A percentile compares a stretch with the other conserved stretches of the same genome.
Evolutionary conservation across 1,140 invertebrate genomes (phyloP).

Genomic region (Solen grandis): DNA sequence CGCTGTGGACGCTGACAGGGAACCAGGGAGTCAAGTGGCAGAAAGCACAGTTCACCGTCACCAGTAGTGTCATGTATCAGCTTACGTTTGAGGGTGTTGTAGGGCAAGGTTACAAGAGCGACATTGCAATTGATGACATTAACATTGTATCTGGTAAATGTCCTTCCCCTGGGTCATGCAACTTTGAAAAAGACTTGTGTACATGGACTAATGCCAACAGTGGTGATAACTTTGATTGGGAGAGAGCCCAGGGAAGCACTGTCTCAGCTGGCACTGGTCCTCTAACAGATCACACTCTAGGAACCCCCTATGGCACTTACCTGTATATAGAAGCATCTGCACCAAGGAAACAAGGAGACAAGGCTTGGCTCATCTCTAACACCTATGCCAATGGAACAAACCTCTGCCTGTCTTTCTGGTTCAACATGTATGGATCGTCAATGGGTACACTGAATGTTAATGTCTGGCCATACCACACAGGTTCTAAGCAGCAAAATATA

Average conservation of each 20-base stretch:
- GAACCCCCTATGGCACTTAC: conserved; percentile 73
- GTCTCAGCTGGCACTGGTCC: conserved; percentile 66
- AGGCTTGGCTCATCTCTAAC: conserved; percentile 68
- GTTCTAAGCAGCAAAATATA: conserved; percentile 40
- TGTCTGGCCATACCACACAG: conserved; percentile 24
- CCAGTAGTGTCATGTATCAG: conserved; percentile 53
- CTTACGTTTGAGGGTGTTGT: conserved; percentile 71
- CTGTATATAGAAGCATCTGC: conserved; percentile 75
- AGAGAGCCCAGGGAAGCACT: conserved; percentile 64
- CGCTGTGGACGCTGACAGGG: conserved; percentile 64
- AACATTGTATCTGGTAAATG: conserved; percentile 56
- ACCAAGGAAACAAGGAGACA: conserved; percentile 69
- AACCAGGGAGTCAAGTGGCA: conserved; percentile 69
- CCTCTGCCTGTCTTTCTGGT: conserved; percentile 84
- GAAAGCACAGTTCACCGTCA: conserved; percentile 59
- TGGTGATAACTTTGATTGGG: conserved; percentile 78
- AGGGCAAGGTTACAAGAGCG: conserved; percentile 62
- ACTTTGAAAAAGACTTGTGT: conserved; percentile 78
- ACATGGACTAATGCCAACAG: conserved; percentile 64
- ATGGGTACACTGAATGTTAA: conserved; percentile 72
- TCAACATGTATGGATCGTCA: conserved; percentile 87
- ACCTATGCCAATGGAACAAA: conserved; percentile 58
- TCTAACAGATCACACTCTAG: conserved; percentile 64
- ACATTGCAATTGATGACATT: conserved; percentile 71
- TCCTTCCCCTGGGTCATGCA: conserved; percentile 68